These are phyloP conservation scores for Calameuta filiformis DNA, from an alignment of 2,888 invertebrate genomes.

Conservation along the genomic window DNA sequence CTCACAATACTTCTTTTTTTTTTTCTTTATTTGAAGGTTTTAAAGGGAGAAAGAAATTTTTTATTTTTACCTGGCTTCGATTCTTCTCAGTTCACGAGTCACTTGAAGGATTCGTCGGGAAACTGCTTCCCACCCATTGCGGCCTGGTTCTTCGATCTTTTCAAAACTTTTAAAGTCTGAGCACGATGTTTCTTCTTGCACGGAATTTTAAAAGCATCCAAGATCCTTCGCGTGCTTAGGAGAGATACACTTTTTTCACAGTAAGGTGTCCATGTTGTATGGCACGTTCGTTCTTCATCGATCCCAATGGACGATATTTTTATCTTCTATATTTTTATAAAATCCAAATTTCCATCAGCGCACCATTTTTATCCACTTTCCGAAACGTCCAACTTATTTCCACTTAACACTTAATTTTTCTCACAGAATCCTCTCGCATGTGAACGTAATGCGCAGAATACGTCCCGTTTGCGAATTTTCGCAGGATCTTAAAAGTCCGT, in stretches of 20 bases:
- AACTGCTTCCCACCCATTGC: background rate
- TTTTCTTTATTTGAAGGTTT: no score
- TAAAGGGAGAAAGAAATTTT: background rate
- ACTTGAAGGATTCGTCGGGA: background rate
- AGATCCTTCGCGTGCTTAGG: background rate
- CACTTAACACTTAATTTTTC: background rate
- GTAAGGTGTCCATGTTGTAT: background rate
- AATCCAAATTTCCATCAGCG: background rate
- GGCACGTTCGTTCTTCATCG: background rate
- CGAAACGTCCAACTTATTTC: background rate
- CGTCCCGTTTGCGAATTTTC: background rate
- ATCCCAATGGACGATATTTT: background rate
- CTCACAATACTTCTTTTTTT: background rate
- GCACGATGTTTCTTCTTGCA: conserved; percentile 6
- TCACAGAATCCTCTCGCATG: background rate
- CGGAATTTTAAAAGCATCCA: conserved; percentile 11
- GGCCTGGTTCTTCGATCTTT: background rate
- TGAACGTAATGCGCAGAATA: background rate
- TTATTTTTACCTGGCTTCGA: background rate
- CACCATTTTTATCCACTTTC: background rate
- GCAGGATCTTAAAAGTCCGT: background rate
- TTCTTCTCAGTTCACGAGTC: background rate
- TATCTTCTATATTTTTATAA: background rate
- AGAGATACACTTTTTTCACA: background rate
- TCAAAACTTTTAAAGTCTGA: conserved; percentile 7